Evolutionary conservation across 2,888 invertebrate genomes (phyloP).

Genomic region (Meta bourneti): DNA sequence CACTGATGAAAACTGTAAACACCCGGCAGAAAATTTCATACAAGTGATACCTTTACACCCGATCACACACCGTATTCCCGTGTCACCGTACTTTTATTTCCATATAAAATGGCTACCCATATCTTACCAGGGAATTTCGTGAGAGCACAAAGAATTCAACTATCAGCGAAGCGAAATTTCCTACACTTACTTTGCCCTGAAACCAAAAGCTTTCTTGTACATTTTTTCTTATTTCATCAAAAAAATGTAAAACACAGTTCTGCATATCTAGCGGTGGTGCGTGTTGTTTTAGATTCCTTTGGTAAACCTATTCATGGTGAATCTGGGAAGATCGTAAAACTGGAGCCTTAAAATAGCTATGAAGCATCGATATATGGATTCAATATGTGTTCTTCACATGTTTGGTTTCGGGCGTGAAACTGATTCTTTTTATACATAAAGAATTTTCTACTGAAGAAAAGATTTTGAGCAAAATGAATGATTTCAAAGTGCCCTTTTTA

Average conservation of each 20-base stretch:
- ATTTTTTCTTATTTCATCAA: background rate
- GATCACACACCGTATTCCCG: conserved; percentile 1
- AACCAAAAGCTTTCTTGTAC: background rate
- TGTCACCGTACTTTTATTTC: conserved; percentile 26
- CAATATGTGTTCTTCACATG: no score
- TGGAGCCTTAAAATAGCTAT: no score
- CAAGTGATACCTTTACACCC: conserved; percentile 27
- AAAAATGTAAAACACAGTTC: conserved; percentile 13
- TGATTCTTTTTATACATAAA: no score
- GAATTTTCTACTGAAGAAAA: no score
- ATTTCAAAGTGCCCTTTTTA: no score
- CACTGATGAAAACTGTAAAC: conserved; percentile 24
- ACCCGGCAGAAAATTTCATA: conserved; percentile 22
- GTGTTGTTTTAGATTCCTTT: conserved; percentile 10
- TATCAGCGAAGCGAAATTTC: conserved; percentile 23
- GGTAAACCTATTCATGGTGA: background rate
- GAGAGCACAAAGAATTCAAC: background rate
- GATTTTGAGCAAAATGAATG: no score
- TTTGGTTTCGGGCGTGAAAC: no score
- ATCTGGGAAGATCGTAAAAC: background rate
- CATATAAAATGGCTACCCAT: conserved; percentile 2
- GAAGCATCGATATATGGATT: no score
- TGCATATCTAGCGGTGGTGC: conserved; percentile 12
- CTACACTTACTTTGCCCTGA: conserved; percentile 15
- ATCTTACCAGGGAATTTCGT: background rate